Percentiles rank a stretch among this genome's conserved stretches.
Conservation (phyloP, 2,113 vertebrate species). For the Emberiza fucata region DNA sequence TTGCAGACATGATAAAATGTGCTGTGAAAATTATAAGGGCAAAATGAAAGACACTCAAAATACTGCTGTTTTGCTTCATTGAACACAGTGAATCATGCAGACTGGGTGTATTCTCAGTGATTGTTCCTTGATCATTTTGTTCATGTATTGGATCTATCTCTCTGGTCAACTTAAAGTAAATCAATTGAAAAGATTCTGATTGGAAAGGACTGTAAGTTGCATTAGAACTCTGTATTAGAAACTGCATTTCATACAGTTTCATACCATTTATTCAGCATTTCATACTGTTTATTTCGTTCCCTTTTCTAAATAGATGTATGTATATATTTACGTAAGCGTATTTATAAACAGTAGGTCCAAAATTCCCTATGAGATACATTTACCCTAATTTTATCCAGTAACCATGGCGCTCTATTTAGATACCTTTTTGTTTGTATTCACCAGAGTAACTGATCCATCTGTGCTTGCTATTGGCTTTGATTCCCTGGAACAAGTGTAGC, state of each 20-base stretch:
- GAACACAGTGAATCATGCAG: background rate
- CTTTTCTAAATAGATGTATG: background rate
- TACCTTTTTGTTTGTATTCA: background rate
- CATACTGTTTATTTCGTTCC: background rate
- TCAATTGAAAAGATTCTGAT: background rate
- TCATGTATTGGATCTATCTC: background rate
- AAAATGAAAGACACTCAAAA: background rate
- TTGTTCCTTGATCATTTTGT: background rate
- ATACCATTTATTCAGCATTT: background rate
- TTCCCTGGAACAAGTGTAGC: background rate
- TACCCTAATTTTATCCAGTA: background rate
- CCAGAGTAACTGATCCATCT: background rate
- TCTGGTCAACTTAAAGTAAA: background rate
- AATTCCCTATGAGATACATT: background rate
- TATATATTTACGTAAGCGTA: background rate
- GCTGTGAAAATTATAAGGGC: background rate
- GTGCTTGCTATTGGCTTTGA: background rate
- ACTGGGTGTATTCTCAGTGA: background rate
- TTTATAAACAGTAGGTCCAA: background rate
- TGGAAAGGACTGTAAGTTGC: background rate
- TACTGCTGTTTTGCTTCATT: background rate
- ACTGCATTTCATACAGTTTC: background rate
- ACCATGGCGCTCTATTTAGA: background rate
- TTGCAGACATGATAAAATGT: background rate
- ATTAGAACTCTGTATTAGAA: background rate